These are phyloP conservation scores for Thumatha senex DNA, from an alignment of 2,888 invertebrate genomes.

Conservation along the genomic window DNA sequence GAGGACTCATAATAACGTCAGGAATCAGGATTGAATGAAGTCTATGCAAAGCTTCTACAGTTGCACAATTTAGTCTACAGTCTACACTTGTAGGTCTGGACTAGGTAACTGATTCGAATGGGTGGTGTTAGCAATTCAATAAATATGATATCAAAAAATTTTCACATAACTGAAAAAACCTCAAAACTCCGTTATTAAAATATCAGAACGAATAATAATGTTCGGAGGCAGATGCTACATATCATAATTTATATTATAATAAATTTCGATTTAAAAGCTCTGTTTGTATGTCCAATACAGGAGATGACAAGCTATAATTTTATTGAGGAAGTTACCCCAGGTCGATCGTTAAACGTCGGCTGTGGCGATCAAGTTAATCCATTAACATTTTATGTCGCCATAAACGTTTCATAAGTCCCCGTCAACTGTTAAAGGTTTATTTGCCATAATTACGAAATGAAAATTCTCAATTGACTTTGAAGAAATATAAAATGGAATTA, in stretches of 20 bases:
- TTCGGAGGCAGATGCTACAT: conserved; percentile 1
- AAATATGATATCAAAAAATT: conserved; percentile 3
- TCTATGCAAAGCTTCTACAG: no score
- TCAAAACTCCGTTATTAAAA: conserved; percentile 1
- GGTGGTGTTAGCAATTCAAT: no score
- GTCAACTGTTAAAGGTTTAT: conserved; percentile 64
- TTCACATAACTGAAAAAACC: not conserved
- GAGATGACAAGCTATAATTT: conserved; percentile 67
- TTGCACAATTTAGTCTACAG: no score
- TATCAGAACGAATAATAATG: not conserved
- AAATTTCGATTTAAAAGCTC: conserved; percentile 30
- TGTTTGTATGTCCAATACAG: conserved; percentile 38
- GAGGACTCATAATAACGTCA: no score
- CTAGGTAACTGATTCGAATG: no score
- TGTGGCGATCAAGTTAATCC: conserved; percentile 75
- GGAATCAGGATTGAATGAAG: no score
- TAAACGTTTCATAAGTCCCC: conserved; percentile 76
- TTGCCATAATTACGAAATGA: conserved; percentile 54
- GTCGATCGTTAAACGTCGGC: conserved; percentile 70
- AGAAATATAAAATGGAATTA: conserved; percentile 11
- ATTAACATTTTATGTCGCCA: conserved; percentile 78
- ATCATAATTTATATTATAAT: conserved; percentile 14
- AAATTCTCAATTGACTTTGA: conserved; percentile 39
- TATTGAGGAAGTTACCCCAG: conserved; percentile 78
- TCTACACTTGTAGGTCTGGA: no score